Conservation (phyloP, 2,113 vertebrate species). For the Calyptomena viridis region DNA sequence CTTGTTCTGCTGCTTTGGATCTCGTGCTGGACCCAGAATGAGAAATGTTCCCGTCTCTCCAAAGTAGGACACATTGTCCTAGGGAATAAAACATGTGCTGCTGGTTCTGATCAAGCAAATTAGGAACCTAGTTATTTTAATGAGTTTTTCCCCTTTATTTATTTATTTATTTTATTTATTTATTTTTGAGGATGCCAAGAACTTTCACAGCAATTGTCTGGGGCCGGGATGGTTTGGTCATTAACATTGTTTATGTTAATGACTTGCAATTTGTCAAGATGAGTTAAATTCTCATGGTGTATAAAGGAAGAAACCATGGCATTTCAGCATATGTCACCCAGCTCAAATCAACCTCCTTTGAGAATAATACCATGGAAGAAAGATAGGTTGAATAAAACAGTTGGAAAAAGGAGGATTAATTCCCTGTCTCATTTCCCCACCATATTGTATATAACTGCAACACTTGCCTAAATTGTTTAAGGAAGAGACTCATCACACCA, state of each 20-base stretch:
- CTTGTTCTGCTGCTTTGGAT: background rate
- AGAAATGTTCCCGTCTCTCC: background rate
- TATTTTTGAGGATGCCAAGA: background rate
- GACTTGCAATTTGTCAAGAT: background rate
- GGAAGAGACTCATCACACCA: background rate
- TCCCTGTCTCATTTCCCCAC: background rate
- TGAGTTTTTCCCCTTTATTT: background rate
- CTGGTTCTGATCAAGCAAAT: slow-evolving; percentile 21
- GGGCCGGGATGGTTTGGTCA: background rate
- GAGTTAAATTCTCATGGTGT: background rate
- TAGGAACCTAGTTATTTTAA: background rate
- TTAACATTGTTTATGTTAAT: background rate
- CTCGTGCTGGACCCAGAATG: background rate
- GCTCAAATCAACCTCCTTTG: background rate
- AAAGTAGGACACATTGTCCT: background rate
- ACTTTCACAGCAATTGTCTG: background rate
- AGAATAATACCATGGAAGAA: background rate
- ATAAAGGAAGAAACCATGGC: background rate
- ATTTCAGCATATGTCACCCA: background rate
- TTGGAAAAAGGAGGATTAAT: background rate
- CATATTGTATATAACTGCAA: background rate
- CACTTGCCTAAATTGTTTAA: background rate
- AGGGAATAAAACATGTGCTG: background rate
- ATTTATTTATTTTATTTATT: background rate
- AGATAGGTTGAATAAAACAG: background rate